These are phyloP conservation scores for Scaptomyza cyrtandrae DNA, from an alignment of 2,888 invertebrate species.

Conservation along the genomic window DNA sequence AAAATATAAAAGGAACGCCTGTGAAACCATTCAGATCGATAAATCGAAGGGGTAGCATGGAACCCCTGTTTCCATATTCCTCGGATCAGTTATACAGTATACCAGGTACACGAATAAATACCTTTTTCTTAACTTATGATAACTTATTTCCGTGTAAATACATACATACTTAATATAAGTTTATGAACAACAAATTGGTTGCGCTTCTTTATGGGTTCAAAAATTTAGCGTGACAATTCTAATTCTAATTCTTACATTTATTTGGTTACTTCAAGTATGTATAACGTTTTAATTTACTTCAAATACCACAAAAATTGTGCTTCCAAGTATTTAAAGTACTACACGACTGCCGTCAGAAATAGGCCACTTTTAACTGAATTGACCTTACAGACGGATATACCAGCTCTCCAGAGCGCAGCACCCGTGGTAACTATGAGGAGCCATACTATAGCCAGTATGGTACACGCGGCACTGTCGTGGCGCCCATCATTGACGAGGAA, in stretches of 20 bases:
- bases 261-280: conserved; percentile 7
- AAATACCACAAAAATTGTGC: conserved; percentile 3
- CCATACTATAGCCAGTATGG: conserved; percentile 94
- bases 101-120: conserved; percentile 83
- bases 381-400: conserved; percentile 89
- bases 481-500: conserved; percentile 96
- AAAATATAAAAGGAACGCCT: conserved; percentile 83
- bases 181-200: conserved; percentile 44
- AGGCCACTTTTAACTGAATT: conserved; percentile 48
- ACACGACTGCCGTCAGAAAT: neutral
- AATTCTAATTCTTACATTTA: conserved; percentile 15
- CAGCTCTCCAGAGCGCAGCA: conserved; percentile 93
- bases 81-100: conserved; percentile 85
- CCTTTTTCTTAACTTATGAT: conserved; percentile 38
- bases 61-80: conserved; percentile 84
- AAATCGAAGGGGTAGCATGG: conserved; percentile 85
- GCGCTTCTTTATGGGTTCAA: conserved; percentile 44
- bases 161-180: conserved; percentile 19
- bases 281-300: conserved; percentile 3
- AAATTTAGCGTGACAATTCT: conserved; percentile 30
- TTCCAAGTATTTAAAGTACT: conserved; percentile 2
- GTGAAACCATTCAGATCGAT: conserved; percentile 85
- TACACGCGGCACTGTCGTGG: conserved; percentile 88
- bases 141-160: conserved; percentile 29
- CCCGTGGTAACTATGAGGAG: conserved; percentile 91